Conservation (phyloP, 2,888 invertebrate species). For the Criorhina ranunculi region DNA sequence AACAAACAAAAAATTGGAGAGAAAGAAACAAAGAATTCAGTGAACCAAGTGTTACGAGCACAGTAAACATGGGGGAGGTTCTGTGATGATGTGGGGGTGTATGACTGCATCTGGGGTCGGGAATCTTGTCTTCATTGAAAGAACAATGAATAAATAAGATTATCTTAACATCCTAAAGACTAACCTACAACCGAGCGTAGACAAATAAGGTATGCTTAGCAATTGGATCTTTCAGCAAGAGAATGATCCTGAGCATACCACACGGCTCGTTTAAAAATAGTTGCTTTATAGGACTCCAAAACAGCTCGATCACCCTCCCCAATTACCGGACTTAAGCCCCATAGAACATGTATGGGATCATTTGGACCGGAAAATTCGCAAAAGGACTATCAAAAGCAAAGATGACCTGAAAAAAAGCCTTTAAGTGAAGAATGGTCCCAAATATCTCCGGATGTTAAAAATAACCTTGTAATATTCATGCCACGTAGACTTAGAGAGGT, state of each 20-base stretch:
- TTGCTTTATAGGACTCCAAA: conserved; percentile 17
- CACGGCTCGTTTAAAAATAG: conserved; percentile 16
- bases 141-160: conserved; percentile 11
- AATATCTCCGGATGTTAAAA: no score
- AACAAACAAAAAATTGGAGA: not conserved
- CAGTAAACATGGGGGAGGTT: conserved; percentile 3
- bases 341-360: not conserved
- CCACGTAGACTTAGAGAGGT: no score
- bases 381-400: no score
- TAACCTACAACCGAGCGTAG: conserved; percentile 14
- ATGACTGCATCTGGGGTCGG: not conserved
- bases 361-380: no score
- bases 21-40: conserved; percentile 7
- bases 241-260: conserved; percentile 18
- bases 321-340: conserved; percentile 24
- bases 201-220: conserved; percentile 1
- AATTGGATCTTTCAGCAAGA: conserved; percentile 7
- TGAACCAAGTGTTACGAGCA: not conserved
- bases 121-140: conserved; percentile 3
- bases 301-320: conserved; percentile 20
- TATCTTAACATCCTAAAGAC: conserved; percentile 9
- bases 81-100: conserved; percentile 17
- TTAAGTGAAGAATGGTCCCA: no score
- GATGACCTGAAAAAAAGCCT: no score
- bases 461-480: no score